Base-by-base conservation (phyloP, 30 jellyfish, hydroid and myxozoan species). In the Hydra vulgaris region DNA sequence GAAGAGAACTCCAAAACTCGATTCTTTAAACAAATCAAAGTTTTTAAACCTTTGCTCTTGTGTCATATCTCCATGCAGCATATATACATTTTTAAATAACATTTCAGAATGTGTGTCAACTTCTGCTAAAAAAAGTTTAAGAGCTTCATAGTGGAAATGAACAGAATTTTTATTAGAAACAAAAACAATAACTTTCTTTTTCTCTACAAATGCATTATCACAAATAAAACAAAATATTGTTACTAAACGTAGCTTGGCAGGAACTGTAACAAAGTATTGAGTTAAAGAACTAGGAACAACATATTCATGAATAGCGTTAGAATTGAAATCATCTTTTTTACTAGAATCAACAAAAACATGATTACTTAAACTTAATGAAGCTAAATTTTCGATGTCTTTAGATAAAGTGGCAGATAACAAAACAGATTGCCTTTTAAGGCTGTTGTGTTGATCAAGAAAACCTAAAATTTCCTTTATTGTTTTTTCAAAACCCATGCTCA, bases 401-500 rank as follows among this genome's bases (percentile, higher is more conserved):
- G 53, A 74, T 75, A 94, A 81, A 0, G 99, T 94, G 0, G 99
- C 99, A 0, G 99, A 94, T 40, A 94, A 76, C 19, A 94, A 89
- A 18, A 84, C 95, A 0, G 94, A 74, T 73, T 93, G 99, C 17
- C 86, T 26, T 21, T 80, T 27, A 40, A 76, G 56, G 18, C 26
- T 79, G 15, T 89, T 83, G 23, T 77, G 81, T 19, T 79, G 77
- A 25, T 83, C 85, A 1, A 86, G 18, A 74, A 20, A 56, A 0
- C 70, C 67, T 23, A 88, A 71, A 52, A 94, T 88, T 19, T 77
- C 86, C 21, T 77, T 71, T 12, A 94, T 66, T 0, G 94, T 81
- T 18, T 88, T 84, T 76, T 81, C 88, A 54, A 87, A 94, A 0
- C 99, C 99, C 95, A 94, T 69, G 77, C 89, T 97, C 73, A 94